phyloP scores from a whole-genome alignment of 2,888 invertebrate genomes.

The Crossocerus cetratus region DNA sequence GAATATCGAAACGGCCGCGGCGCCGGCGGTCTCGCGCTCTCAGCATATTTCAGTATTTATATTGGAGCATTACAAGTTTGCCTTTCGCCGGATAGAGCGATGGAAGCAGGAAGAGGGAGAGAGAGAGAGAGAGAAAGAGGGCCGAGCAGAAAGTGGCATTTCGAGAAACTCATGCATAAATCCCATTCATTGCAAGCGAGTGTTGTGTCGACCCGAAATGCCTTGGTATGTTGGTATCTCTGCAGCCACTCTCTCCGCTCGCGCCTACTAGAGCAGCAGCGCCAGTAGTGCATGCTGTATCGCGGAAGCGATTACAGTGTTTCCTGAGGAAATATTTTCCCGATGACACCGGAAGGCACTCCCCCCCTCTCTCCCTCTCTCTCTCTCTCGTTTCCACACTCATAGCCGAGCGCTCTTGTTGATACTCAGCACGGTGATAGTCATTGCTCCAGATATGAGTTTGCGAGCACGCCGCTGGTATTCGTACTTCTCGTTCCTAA shows the following conservation, averaged over 20 bases:
- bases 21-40: too few relatives aligned
- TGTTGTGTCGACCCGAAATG: neutral
- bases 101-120: too few relatives aligned
- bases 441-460: too few relatives aligned
- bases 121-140: too few relatives aligned
- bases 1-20: too few relatives aligned
- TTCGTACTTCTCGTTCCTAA: too few relatives aligned
- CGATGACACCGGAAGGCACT: neutral
- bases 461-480: too few relatives aligned
- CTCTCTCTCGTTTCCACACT: too few relatives aligned
- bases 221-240: neutral
- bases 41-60: constrained; percentile 2
- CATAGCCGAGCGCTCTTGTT: neutral
- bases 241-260: neutral
- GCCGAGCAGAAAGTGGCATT: too few relatives aligned
- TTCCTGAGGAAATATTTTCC: neutral
- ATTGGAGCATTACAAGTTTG: constrained; percentile 3
- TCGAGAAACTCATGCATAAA: neutral
- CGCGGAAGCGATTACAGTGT: neutral
- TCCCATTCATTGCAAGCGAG: neutral
- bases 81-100: neutral
- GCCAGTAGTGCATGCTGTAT: neutral
- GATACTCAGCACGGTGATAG: neutral
- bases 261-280: too few relatives aligned
- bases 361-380: too few relatives aligned